Evolutionary conservation across 2,888 invertebrate genomes (phyloP).

Genomic region (Branchipolynoe longqiensis): DNA sequence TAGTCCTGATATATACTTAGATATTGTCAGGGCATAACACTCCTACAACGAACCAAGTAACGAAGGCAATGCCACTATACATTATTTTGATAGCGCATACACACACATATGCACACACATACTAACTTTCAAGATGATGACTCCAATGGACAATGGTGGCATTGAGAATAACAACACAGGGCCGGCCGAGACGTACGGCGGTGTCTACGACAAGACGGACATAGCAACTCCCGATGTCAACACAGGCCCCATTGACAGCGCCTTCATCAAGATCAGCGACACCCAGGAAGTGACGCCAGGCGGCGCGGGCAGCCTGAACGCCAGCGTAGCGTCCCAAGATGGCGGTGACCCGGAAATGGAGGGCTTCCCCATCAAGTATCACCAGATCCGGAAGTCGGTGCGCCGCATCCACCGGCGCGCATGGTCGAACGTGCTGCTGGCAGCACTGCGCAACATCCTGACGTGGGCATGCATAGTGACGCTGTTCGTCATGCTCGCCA

Average conservation of each 20-base stretch:
- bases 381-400: conserved; percentile 38
- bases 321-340: not conserved
- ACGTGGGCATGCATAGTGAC: conserved; percentile 34
- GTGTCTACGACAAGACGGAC: conserved; percentile 42
- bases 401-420: conserved; percentile 2
- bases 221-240: not conserved
- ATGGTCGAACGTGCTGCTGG: conserved; percentile 32
- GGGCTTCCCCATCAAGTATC: conserved; percentile 22
- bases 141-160: conserved; percentile 20
- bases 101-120: not conserved
- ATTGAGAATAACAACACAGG: conserved; percentile 21
- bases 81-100: too few species aligned
- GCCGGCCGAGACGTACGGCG: conserved; percentile 23
- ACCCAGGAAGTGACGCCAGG: not conserved
- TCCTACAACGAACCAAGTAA: too few species aligned
- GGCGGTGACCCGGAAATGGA: not conserved
- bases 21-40: too few species aligned
- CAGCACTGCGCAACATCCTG: conserved; percentile 8
- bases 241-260: conserved; percentile 8
- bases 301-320: conserved; percentile 2
- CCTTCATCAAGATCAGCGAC: conserved; percentile 30
- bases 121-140: conserved; percentile 43
- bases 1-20: too few species aligned
- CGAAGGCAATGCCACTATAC: too few species aligned
- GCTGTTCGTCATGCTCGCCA: conserved; percentile 33